These are phyloP conservation scores for Pygocentrus nattereri DNA, from an alignment of 2,797 vertebrate genomes.

Conservation along the genomic window DNA sequence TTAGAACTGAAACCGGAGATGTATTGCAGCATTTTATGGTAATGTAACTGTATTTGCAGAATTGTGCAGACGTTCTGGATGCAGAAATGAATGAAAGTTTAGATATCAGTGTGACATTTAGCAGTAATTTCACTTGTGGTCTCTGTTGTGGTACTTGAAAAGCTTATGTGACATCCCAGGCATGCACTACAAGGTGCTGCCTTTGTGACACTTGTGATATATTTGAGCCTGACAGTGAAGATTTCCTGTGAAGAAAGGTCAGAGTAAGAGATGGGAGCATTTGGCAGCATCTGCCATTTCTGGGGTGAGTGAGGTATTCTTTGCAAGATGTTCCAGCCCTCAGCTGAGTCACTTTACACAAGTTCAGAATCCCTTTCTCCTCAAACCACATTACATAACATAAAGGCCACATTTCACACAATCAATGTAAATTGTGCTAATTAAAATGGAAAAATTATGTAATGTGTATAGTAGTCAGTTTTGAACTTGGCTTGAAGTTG, in stretches of 20 bases:
- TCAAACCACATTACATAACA: too few species aligned
- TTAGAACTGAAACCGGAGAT: too few species aligned
- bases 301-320: not conserved
- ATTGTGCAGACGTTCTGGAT: not conserved
- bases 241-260: slow-evolving; percentile 9
- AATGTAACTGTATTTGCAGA: not conserved
- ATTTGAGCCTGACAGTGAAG: not conserved
- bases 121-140: not conserved
- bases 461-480: too few species aligned
- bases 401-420: too few species aligned
- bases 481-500: too few species aligned
- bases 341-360: not conserved
- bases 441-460: too few species aligned
- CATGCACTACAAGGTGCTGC: not conserved
- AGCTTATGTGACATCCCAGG: not conserved
- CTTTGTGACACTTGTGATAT: not conserved
- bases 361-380: too few species aligned
- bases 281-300: not conserved
- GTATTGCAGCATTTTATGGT: too few species aligned
- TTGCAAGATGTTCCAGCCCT: not conserved
- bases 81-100: not conserved
- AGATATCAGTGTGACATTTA: not conserved
- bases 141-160: not conserved
- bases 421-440: too few species aligned
- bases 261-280: not conserved